Conservation (phyloP, 2,797 vertebrate species). For the Allobates femoralis region DNA sequence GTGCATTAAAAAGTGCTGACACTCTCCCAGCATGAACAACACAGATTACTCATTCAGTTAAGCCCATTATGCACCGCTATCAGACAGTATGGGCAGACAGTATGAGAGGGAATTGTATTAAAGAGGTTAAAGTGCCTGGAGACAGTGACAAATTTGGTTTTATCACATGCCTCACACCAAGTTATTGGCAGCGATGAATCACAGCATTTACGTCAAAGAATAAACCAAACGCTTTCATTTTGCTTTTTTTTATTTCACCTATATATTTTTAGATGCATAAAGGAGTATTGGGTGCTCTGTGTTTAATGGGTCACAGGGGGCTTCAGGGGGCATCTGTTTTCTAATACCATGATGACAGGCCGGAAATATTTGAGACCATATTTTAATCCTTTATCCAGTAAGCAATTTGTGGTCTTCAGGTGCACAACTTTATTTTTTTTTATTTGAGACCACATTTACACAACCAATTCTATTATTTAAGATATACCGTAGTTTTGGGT, state of each 20-base stretch:
- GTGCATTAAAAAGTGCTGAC: slow-evolving; percentile 34
- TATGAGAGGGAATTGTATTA: neutral
- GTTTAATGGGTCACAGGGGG: too few species aligned
- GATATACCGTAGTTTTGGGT: too few species aligned
- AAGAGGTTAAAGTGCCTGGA: neutral
- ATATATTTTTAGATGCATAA: neutral
- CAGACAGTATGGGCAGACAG: neutral
- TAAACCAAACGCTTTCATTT: neutral
- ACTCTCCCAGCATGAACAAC: neutral
- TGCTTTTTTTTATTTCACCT: neutral
- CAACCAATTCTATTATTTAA: too few species aligned
- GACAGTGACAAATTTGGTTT: neutral
- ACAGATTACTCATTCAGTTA: slow-evolving; percentile 37
- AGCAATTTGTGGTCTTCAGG: too few species aligned
- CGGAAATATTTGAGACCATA: too few species aligned
- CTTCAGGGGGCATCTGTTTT: too few species aligned
- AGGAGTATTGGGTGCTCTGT: neutral
- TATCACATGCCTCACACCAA: neutral
- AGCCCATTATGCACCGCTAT: slow-evolving; percentile 11
- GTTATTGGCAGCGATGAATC: neutral
- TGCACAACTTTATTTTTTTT: too few species aligned
- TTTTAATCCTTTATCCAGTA: too few species aligned
- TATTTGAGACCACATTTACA: too few species aligned
- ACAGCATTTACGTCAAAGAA: neutral
- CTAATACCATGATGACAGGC: too few species aligned